Evolutionary conservation across 2,888 invertebrate species (phyloP).

Genomic region (Rhingia campestris): DNA sequence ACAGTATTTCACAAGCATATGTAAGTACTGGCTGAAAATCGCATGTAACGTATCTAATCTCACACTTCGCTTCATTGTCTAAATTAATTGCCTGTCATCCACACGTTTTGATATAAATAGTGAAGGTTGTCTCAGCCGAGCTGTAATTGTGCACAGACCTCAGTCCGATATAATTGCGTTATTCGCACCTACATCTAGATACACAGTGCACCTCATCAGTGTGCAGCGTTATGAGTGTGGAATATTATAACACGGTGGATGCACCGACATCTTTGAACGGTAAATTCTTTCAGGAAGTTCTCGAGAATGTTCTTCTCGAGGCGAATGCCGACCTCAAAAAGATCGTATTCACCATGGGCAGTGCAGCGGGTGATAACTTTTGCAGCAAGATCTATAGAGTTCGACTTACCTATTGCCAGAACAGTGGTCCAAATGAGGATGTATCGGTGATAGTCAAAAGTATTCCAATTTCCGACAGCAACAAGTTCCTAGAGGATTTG

Average conservation of each 20-base stretch:
- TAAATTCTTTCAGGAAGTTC: constrained; percentile 71
- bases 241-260: constrained; percentile 54
- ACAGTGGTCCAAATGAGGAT: constrained; percentile 10
- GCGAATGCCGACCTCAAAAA: constrained; percentile 48
- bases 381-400: constrained; percentile 76
- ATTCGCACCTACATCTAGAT: no score
- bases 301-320: constrained; percentile 68
- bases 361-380: constrained; percentile 75
- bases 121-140: no score
- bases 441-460: constrained; percentile 76
- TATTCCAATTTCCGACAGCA: constrained; percentile 64
- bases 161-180: no score
- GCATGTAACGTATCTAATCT: no score
- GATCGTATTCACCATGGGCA: constrained; percentile 70
- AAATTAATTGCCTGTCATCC: no score
- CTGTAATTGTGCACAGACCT: no score
- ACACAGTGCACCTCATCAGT: no score
- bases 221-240: constrained; percentile 51
- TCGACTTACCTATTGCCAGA: constrained; percentile 48
- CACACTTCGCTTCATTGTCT: no score
- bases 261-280: constrained; percentile 55
- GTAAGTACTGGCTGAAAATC: no score
- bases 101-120: no score
- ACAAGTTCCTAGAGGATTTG: constrained; percentile 78
- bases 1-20: no score